Evolutionary conservation across 2,113 vertebrate species (phyloP), one percentile per base, ranked within the genome.

Genomic region (Casuarius casuarius): DNA sequence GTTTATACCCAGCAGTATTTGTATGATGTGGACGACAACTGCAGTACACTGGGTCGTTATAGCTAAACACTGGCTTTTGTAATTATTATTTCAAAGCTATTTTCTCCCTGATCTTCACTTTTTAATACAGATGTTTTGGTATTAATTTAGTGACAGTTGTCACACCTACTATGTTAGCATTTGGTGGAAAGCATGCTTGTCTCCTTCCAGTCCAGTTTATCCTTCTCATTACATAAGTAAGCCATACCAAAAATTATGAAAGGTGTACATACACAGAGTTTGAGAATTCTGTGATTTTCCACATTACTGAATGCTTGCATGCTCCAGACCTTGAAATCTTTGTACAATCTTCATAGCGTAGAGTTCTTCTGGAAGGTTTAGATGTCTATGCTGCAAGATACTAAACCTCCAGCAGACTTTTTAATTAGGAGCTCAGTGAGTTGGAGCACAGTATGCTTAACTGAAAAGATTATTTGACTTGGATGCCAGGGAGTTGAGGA

Each of bases 131-230:
- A 9, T 33, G 0, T 46, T 85, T 80, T 28, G 49, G 10, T 14
- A 20, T 2, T 44, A 8, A 18, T 58, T 35, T 83, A 79, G 35
- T 77, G 12, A 28, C 17, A 35, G 6, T 18, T 7, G 12, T 52
- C 12, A 51, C 12, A 63, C 1, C 2, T 2, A 2, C 49, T 26
- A 54, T 14, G 6, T 31, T 42, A 66, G 7, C 1, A 12, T 48
- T 11, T 76, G 3, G 12, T 7, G 42, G 59, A 63, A 88, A 19
- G 6, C 22, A 58, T 35, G 4, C 12, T 68, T 18, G 11, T 65
- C 13, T 63, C 11, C 35, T 8, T 49, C 13, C 0, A 1, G 3
- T 8, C 7, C 4, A 29, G 25, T n/a, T 86, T 74, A 77, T 6
- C 8, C 4, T 10, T 79, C 72, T 76, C 59, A 9, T 33, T 63